These are phyloP conservation scores for Linyphia triangularis DNA, from an alignment of 2,888 invertebrate species.

Conservation along the genomic window DNA sequence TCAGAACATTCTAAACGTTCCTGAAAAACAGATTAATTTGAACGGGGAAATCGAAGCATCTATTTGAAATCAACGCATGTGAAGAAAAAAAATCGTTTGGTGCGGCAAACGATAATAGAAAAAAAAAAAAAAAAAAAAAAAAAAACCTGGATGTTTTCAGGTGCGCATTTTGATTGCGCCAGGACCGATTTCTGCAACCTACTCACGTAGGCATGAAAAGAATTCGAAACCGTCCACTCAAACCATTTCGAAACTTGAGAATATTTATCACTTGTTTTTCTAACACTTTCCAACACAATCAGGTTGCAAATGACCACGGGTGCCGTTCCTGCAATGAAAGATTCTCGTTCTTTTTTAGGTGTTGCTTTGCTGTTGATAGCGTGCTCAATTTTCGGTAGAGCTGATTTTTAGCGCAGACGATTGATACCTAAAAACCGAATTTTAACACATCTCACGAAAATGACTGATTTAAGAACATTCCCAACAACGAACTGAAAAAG, in stretches of 20 bases:
- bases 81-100: neutral
- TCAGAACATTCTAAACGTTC: too few relatives aligned
- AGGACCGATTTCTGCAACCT: neutral
- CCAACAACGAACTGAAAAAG: too few relatives aligned
- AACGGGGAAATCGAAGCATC: too few relatives aligned
- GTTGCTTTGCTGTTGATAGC: too few relatives aligned
- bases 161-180: conserved; percentile 28
- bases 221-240: conserved; percentile 17
- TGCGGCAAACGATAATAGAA: neutral
- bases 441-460: too few relatives aligned
- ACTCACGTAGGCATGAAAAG: conserved; percentile 39
- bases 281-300: conserved; percentile 54
- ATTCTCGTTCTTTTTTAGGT: too few relatives aligned
- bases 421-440: too few relatives aligned
- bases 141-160: neutral
- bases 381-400: too few relatives aligned
- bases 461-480: too few relatives aligned
- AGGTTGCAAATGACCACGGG: conserved; percentile 39
- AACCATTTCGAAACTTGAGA: conserved; percentile 50
- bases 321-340: neutral
- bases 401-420: too few relatives aligned
- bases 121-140: neutral
- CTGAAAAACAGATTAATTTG: too few relatives aligned
- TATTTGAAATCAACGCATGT: too few relatives aligned
- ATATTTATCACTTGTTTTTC: conserved; percentile 49